Evolutionary conservation across 2,113 vertebrate genomes (phyloP).

Genomic region (Rattus norvegicus): DNA sequence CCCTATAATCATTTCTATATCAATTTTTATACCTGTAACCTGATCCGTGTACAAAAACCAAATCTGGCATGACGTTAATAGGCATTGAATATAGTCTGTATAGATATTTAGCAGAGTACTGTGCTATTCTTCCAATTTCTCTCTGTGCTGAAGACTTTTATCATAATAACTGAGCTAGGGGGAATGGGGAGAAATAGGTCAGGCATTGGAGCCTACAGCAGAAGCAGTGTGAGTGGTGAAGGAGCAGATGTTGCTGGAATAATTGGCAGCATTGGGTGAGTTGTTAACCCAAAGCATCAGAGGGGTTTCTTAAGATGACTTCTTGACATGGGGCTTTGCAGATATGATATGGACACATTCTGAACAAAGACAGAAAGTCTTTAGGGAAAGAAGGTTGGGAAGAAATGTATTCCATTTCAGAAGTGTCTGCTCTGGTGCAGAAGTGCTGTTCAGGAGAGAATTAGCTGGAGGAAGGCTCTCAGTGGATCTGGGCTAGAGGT

Average conservation of each 20-base stretch:
- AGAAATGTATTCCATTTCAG: neutral
- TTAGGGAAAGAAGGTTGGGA: neutral
- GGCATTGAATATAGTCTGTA: neutral
- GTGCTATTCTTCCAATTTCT: conserved; percentile 22
- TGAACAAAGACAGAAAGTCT: neutral
- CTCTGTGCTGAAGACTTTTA: conserved; percentile 26
- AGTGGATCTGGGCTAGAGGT: neutral
- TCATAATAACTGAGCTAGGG: conserved; percentile 50
- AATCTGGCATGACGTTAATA: neutral
- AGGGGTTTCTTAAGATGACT: conserved; percentile 13
- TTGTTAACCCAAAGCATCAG: conserved; percentile 50
- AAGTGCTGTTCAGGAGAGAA: neutral
- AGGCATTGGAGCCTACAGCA: conserved; percentile 47
- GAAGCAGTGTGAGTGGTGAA: conserved; percentile 40
- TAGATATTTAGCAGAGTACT: neutral
- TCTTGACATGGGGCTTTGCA: conserved; percentile 16
- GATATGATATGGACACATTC: conserved; percentile 25
- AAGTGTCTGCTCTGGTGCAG: neutral
- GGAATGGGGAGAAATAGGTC: conserved; percentile 64
- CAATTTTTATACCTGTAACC: neutral
- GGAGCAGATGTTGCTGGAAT: conserved; percentile 67
- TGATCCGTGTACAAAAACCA: neutral
- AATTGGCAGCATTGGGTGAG: conserved; percentile 62
- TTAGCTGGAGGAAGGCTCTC: neutral
- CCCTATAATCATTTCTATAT: neutral